Percentiles rank a stretch among this genome's conserved stretches.
These are phyloP conservation scores for Ernsta delagoae DNA, from an alignment of 2,888 invertebrate species.

Conservation along the genomic window DNA sequence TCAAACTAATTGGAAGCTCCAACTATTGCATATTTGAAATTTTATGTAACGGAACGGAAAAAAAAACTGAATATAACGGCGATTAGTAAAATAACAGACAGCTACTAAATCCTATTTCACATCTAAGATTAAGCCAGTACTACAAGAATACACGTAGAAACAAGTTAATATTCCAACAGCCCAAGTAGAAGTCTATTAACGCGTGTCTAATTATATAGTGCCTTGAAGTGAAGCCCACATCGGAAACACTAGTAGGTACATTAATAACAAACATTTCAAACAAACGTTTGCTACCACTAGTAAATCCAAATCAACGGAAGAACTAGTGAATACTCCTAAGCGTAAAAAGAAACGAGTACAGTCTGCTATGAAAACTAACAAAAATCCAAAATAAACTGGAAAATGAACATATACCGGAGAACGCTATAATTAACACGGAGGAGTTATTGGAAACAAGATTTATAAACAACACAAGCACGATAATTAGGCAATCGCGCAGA, in stretches of 20 bases:
- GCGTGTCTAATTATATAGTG: constrained; percentile 5
- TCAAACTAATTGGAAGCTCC: too few relatives aligned
- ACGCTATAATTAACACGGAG: background rate
- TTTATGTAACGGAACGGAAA: too few relatives aligned
- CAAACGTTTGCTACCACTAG: background rate
- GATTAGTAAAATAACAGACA: too few relatives aligned
- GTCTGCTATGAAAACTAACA: background rate
- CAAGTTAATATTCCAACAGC: constrained; percentile 11
- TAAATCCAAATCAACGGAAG: background rate
- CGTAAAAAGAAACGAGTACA: background rate
- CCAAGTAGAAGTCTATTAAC: background rate
- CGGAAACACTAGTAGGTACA: background rate
- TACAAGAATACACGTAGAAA: background rate
- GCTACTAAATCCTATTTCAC: background rate
- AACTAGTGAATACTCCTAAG: background rate
- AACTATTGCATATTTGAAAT: too few relatives aligned
- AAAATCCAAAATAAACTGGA: background rate
- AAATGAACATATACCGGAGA: background rate
- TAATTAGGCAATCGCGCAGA: background rate
- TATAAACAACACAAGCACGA: background rate
- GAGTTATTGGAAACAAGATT: background rate
- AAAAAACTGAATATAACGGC: too few relatives aligned
- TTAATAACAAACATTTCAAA: constrained; percentile 7
- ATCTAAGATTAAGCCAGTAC: background rate
- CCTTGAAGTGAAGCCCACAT: constrained; percentile 1